Evolutionary conservation across 2,888 invertebrate species (phyloP).

Genomic region (Homarus gammarus): DNA sequence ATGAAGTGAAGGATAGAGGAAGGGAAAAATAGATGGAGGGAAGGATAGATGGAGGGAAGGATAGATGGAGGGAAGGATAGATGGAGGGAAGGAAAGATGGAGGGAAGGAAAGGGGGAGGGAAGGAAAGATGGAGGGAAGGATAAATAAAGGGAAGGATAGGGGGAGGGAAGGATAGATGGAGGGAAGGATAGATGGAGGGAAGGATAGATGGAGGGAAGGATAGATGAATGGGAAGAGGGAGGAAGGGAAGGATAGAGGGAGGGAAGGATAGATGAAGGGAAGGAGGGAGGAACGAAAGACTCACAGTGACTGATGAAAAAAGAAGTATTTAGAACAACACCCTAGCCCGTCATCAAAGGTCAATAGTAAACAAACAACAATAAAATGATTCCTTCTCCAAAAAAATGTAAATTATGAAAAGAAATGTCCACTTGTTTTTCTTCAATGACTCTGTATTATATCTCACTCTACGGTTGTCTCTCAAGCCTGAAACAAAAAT

Average conservation of each 20-base stretch:
- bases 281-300: too few relatives aligned
- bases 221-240: background rate
- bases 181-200: slow-evolving; percentile 83
- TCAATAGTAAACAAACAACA: too few relatives aligned
- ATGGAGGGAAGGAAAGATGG: background rate
- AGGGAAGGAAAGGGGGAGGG: too few relatives aligned
- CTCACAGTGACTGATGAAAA: too few relatives aligned
- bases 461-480: background rate
- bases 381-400: too few relatives aligned
- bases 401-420: too few relatives aligned
- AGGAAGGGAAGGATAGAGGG: background rate
- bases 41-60: too few relatives aligned
- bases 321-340: too few relatives aligned
- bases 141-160: background rate
- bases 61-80: background rate
- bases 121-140: too few relatives aligned
- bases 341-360: too few relatives aligned
- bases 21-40: background rate
- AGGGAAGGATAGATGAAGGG: background rate
- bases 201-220: slow-evolving; percentile 79
- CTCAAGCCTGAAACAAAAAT: background rate
- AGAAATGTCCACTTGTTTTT: too few relatives aligned
- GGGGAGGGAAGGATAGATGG: background rate
- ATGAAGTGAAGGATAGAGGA: background rate
- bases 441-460: too few relatives aligned